Percentiles rank a stretch among this genome's conserved stretches.
Evolutionary conservation across 2,888 invertebrate species (phyloP).

Genomic region (Vanessa cardui): DNA sequence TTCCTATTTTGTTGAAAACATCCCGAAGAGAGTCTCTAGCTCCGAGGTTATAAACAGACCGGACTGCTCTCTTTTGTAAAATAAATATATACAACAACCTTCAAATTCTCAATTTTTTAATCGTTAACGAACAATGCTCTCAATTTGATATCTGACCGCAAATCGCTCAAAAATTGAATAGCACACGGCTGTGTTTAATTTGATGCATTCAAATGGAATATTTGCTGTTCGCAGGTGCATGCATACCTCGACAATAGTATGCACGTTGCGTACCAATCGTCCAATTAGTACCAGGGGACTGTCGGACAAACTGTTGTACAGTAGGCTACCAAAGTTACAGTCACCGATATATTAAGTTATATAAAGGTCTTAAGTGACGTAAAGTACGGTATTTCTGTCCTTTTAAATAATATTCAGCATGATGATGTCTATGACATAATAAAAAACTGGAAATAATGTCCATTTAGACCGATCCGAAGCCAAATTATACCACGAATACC

Average conservation of each 20-base stretch:
- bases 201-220: slow-evolving; percentile 30
- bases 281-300: slow-evolving; percentile 31
- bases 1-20: no score
- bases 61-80: no score
- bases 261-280: slow-evolving; percentile 22
- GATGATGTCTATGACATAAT: no score
- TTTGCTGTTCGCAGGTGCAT: slow-evolving; percentile 21
- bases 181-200: slow-evolving; percentile 30
- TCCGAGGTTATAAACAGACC: no score
- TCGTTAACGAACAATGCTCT: slow-evolving; percentile 4
- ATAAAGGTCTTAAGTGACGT: background rate
- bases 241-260: slow-evolving; percentile 23
- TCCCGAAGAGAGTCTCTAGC: no score
- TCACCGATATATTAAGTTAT: no score
- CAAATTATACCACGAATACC: no score
- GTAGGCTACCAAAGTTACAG: slow-evolving; percentile 5
- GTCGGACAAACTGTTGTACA: slow-evolving; percentile 14
- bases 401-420: no score
- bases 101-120: background rate
- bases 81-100: no score
- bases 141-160: slow-evolving; percentile 21
- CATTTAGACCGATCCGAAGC: no score
- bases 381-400: no score
- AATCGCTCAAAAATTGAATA: slow-evolving; percentile 28
- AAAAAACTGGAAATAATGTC: no score